Evolutionary conservation across 1,140 invertebrate genomes (phyloP).

Genomic region (Drosophila ohnishii): DNA sequence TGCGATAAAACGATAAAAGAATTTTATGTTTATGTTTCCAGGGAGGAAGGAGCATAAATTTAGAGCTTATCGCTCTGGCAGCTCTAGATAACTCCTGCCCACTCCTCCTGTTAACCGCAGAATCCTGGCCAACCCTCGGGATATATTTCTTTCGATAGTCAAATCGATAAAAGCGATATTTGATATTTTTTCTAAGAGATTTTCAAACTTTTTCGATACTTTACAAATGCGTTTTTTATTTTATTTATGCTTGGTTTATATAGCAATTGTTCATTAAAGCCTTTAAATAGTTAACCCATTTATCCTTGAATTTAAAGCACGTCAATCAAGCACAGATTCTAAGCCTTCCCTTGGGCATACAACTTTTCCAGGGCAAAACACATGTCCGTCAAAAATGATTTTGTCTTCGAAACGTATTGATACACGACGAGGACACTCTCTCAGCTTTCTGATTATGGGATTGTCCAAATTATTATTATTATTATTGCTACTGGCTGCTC

Average conservation of each 20-base stretch:
- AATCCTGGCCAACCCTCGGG: conserved; percentile 7
- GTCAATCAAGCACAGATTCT: neutral
- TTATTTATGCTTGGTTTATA: neutral
- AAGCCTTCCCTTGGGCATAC: neutral
- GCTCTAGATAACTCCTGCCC: conserved; percentile 22
- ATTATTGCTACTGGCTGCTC: conserved; percentile 16
- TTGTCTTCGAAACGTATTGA: conserved; percentile 25
- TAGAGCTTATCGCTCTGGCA: conserved; percentile 52
- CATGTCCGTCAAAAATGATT: conserved; percentile 8
- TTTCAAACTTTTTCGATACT: neutral
- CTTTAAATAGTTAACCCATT: neutral
- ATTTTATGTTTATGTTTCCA: conserved; percentile 44
- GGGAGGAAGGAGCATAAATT: conserved; percentile 30
- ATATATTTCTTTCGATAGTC: conserved; percentile 7
- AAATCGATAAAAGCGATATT: conserved; percentile 25
- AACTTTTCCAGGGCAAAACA: neutral
- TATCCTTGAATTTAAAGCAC: neutral
- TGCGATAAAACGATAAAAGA: conserved; percentile 50
- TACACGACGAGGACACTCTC: conserved; percentile 13
- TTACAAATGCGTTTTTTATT: no score
- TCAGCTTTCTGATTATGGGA: conserved; percentile 6
- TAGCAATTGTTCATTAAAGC: neutral
- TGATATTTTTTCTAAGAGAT: neutral
- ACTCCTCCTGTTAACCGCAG: conserved; percentile 14
- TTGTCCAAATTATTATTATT: conserved; percentile 21